Conservation (phyloP, 2,888 invertebrate genomes). For the Orthonychiurus folsomi region DNA sequence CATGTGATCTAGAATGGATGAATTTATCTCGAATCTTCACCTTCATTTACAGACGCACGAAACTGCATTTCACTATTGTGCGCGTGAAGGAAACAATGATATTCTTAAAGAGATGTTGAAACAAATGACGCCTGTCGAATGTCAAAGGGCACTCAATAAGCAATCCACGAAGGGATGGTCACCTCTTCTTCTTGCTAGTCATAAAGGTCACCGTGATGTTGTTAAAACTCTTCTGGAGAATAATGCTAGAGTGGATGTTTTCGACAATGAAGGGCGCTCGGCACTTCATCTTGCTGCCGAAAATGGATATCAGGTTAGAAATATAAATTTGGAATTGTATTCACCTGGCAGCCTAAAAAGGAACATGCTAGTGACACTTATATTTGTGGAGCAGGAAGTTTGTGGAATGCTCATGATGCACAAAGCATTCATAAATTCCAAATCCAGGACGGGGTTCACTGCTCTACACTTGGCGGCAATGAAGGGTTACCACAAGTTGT, state of each 20-base stretch:
- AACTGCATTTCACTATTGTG: constrained; percentile 91
- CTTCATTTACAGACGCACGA: constrained; percentile 27
- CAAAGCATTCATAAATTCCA: constrained; percentile 98
- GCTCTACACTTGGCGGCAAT: constrained; percentile 93
- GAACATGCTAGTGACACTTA: background rate
- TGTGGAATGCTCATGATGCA: constrained; percentile 84
- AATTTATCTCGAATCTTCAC: constrained; percentile 4
- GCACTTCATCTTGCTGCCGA: constrained; percentile 79
- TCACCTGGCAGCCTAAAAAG: background rate
- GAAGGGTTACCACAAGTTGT: constrained; percentile 85
- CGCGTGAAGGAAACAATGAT: constrained; percentile 90
- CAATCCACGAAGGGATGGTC: constrained; percentile 95
- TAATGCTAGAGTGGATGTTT: constrained; percentile 97
- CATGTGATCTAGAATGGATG: background rate
- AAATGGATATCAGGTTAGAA: constrained; percentile 60
- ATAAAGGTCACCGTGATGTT: constrained; percentile 89
- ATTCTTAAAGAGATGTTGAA: constrained; percentile 88
- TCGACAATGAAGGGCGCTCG: constrained; percentile 80
- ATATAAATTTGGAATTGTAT: background rate
- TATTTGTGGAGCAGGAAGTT: constrained; percentile 33
- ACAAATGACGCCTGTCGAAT: constrained; percentile 76
- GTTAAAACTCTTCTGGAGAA: constrained; percentile 72
- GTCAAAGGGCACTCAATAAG: constrained; percentile 88
- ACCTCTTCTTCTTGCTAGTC: constrained; percentile 88
- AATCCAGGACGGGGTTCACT: constrained; percentile 91